Evolutionary conservation across 2,888 invertebrate genomes (phyloP), one percentile per base, ranked within the genome.

Genomic region (Oligia fasciuncula): DNA sequence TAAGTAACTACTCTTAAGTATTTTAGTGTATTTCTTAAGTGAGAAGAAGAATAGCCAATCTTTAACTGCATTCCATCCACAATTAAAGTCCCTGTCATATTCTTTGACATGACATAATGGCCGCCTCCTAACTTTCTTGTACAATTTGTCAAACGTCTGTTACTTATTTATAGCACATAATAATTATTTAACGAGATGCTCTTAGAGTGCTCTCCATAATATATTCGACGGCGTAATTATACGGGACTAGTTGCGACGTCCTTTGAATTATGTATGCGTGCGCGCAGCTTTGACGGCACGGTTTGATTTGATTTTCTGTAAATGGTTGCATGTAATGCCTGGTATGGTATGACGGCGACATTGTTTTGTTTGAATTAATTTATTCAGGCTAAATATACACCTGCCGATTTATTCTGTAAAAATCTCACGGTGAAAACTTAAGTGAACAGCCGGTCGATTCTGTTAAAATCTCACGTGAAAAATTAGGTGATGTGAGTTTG

Each of bases 171-270:
- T 91, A 90, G 89, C 88, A 87, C 82, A 88, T 90, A 88, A 93
- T 92, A 92, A 35, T 35, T 91, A 93, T 93, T 89, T 90, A 91
- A 92, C 91, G 89, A 90, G 89, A 89, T 81, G 88, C 91, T 91
- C 90, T 90, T 85, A 91, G 90, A 91, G 87, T 88, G 87, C 86
- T 80, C 83, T 57, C 77, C 79, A 90, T 93, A 93, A 94, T 94
- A 91, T 94, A 94, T 93, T 94, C 93, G 88, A 91, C 91, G 90
- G 91, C 89, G 93, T 95, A 94, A 95, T 95, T 94, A 94, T 92
- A 94, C 91, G 90, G 91, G 89, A 87, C 92, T 92, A 89, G 91
- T 89, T 90, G 89, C 81, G 80, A 81, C 90, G 92, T 90, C 88
- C 91, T 76, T 90, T 95, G 94, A 93, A 95, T 94, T 92, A 95